These are phyloP conservation scores for Ivindomyrus marchei DNA, from an alignment of 2,113 vertebrate species.

Conservation along the genomic window DNA sequence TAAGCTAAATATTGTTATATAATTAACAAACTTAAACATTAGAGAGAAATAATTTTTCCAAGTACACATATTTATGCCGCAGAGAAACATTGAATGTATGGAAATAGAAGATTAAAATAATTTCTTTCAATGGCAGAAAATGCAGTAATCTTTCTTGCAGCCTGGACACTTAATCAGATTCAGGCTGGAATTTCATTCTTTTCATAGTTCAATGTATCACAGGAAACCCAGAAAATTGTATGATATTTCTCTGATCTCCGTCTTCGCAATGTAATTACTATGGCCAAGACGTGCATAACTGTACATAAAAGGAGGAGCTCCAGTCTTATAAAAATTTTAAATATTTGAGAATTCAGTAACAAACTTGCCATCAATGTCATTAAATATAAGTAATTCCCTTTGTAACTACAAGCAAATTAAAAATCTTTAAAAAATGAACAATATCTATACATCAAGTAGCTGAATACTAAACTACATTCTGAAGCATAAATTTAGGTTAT, in stretches of 20 bases:
- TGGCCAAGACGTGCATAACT: background rate
- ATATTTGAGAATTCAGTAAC: background rate
- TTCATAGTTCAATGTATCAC: background rate
- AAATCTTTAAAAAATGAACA: background rate
- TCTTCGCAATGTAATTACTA: background rate
- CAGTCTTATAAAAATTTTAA: background rate
- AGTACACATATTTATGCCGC: background rate
- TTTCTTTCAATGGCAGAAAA: background rate
- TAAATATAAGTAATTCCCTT: background rate
- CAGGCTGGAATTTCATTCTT: background rate
- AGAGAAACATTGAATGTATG: background rate
- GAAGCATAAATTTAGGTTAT: background rate
- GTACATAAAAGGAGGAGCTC: background rate
- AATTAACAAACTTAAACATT: background rate
- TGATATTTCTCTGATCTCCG: background rate
- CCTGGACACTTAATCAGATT: background rate
- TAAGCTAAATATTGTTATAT: background rate
- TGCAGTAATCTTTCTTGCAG: background rate
- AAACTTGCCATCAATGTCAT: background rate
- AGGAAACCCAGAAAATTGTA: background rate
- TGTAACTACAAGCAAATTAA: background rate
- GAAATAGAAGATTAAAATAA: background rate
- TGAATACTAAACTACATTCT: background rate
- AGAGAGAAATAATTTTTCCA: background rate
- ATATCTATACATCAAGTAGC: background rate